Base-by-base conservation (phyloP, 2,888 invertebrate species). In the Heliothis peltigera region DNA sequence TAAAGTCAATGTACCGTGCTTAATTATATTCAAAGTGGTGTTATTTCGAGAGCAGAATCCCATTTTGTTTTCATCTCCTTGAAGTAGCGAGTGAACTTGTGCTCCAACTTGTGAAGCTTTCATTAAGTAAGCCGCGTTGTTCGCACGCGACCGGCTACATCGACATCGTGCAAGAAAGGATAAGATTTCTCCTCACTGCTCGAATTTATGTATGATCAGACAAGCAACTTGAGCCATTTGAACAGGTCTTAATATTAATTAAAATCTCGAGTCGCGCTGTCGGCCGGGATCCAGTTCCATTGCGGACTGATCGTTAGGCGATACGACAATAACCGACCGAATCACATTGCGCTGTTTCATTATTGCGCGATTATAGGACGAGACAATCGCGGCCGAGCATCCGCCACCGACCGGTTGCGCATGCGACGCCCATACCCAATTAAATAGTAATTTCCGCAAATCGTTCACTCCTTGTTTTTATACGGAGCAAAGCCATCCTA, bases 361-460 rank as follows among this genome's bases (percentile, higher is more conserved):
- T 73, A 76, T 59, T 62, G 35, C 54, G 66, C 60, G 66, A 70
- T 78, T 65, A 76, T 66, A 57, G 42, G 42, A 61, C 42, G 35
- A 66, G 64, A 70, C 75, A 66, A 75, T 73, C 72, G 64, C 63
- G 59, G n/a, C n/a, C 52, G 65, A 47, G 48, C 60, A 72, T 75
- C 69, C 78, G 61, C 52, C 57, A 47, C 12, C 5, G 21, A 77
- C 77, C 68, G 71, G 77, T 77, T 75, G 64, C 59, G 70, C 60
- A 32, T 53, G 67, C 67, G 75, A 76, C 77, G 77, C 78, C 73
- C 77, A 77, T 80, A 75, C 66, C 81, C 84, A 87, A 88, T 87
- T 86, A 87, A 78, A 82, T 64, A 76, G 74, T 79, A 84, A 87
- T 88, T 83, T 87, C 85, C 84, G 84, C 84, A 85, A 85, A 82